These are phyloP conservation scores for Sphenopsis melanotis DNA, from an alignment of 2,797 vertebrate genomes.

Conservation along the genomic window DNA sequence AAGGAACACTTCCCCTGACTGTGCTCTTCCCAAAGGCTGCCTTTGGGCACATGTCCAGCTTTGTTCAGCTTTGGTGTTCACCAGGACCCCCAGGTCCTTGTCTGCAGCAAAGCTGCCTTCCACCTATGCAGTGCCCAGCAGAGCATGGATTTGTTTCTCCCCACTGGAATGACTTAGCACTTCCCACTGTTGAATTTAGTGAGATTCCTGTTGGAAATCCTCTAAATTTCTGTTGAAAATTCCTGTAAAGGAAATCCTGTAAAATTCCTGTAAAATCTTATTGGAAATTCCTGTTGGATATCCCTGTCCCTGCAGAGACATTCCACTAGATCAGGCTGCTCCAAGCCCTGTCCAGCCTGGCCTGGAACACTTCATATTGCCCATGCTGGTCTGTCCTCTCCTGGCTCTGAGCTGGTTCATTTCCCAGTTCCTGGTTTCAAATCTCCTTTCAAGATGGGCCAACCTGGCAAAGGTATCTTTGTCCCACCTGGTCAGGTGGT, in stretches of 20 bases:
- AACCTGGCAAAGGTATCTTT: background rate
- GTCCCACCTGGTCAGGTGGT: background rate
- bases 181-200: background rate
- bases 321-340: background rate
- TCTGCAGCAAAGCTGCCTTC: background rate
- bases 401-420: background rate
- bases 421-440: background rate
- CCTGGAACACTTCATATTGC: background rate
- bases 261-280: background rate
- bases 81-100: background rate
- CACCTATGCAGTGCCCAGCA: background rate
- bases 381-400: background rate
- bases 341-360: rapidly evolving
- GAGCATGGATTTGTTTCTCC: background rate
- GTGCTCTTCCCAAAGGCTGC: background rate
- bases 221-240: no score
- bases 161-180: background rate
- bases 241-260: no score
- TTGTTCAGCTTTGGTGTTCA: background rate
- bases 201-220: background rate
- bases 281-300: background rate
- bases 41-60: background rate
- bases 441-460: background rate
- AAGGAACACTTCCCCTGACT: background rate
- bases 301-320: background rate